These are phyloP conservation scores for Eleginops maclovinus DNA, from an alignment of 2,113 vertebrate species.

Conservation along the genomic window DNA sequence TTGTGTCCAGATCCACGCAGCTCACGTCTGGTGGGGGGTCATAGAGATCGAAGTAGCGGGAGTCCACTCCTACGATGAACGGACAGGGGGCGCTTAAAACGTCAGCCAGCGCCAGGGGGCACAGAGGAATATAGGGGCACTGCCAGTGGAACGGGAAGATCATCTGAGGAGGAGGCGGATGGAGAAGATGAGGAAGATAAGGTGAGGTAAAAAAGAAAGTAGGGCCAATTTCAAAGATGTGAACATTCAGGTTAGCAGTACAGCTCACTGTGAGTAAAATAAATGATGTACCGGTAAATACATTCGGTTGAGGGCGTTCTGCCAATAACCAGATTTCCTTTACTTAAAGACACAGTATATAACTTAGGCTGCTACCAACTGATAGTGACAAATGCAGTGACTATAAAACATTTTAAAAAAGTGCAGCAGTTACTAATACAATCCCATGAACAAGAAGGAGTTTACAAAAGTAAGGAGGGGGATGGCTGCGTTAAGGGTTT, in stretches of 20 bases:
- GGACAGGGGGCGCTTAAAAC: conserved; percentile 97
- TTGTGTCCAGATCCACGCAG: conserved; percentile 98
- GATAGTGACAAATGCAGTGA: background rate
- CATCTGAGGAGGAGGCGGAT: conserved; percentile 88
- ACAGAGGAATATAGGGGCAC: conserved; percentile 97
- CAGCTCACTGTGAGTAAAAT: background rate
- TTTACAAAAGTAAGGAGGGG: background rate
- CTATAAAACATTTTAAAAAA: too few relatives aligned
- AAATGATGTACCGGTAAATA: background rate
- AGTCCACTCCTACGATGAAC: conserved; percentile 98
- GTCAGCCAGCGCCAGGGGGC: conserved; percentile 95
- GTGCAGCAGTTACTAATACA: too few relatives aligned
- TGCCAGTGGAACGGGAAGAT: conserved; percentile 99
- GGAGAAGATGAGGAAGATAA: background rate
- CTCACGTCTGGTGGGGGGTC: conserved; percentile 97
- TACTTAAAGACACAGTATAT: background rate
- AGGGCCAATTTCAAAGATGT: background rate
- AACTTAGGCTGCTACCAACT: background rate
- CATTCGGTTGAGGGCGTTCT: background rate
- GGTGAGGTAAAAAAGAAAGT: background rate
- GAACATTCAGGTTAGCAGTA: background rate
- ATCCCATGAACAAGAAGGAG: too few relatives aligned
- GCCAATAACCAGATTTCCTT: background rate
- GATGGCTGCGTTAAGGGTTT: background rate
- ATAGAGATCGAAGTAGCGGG: conserved; percentile 98